Base-by-base conservation (phyloP, 2,888 invertebrate species). In the Opisthograptis luteolata region DNA sequence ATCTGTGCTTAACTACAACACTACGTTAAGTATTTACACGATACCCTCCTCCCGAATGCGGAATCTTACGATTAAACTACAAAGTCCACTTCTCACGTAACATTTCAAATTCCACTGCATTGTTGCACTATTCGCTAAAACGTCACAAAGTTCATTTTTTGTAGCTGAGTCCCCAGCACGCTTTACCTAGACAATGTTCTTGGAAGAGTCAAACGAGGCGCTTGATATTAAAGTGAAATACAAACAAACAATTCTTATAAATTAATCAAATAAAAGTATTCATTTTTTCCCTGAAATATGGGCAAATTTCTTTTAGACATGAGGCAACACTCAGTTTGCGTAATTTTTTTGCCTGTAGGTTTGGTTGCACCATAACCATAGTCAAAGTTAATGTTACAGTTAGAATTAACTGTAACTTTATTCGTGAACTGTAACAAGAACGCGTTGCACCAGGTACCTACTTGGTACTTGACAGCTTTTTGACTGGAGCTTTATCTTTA, bases 141-240 rank as follows among this genome's bases (percentile, higher is more conserved):
- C 41, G 59, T 62, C 57, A 28, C 37, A 43, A 37, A 15, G 52
- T 53, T 50, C 53, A 43, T 46, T 66, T 60, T 68, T 64, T 66
- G 61, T 58, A 62, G 73, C 67, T 68, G 67, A 60, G 22, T 36
- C 56, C 63, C 70, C 80, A 81, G 84, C 87, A 68, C 75, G 84
- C 87, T 83, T 84, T 79, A 89, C 81, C 87, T 71, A 82, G 85
- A 85, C 89, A 85, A 84, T 87, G 83, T 87, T 86, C 87, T 79
- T 73, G 74, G 68, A 76, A 76, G 76, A 84, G 71, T 49, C 34
- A 44, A 39, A 49, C 60, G 55, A 51, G 34, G 55, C 58, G 52
- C 32, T 45, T 62, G 6, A 7, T 15, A 9, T 10, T 13, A 22
- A 12, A 37, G 7, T 7, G 5, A 8, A 15, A 10, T n/a, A 31